Percentiles rank a stretch among this genome's conserved stretches.
phyloP scores from a whole-genome alignment of 2,888 invertebrate genomes.

The Drosophila siamana region DNA sequence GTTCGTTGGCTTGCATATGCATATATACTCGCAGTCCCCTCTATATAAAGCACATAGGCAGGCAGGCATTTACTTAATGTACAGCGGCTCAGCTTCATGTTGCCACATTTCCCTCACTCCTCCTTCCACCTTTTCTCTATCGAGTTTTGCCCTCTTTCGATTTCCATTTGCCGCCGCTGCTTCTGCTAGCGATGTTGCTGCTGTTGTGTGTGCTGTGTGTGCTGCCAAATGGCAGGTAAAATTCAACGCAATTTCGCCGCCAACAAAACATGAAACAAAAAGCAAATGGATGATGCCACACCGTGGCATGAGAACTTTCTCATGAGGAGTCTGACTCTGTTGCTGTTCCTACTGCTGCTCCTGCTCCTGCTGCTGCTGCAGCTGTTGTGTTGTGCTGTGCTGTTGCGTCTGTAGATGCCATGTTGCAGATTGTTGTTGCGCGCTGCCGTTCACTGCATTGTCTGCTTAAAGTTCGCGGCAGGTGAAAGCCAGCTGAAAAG shows the following conservation, averaged over 20 bases:
- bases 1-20: conserved; percentile 59
- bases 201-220: conserved; percentile 36
- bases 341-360: too few species aligned
- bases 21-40: conserved; percentile 11
- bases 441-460: conserved; percentile 33
- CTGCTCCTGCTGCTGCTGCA: background rate
- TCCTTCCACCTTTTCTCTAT: background rate
- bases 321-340: conserved; percentile 19
- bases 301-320: conserved; percentile 15
- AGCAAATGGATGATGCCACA: conserved; percentile 35
- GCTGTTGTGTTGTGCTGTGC: conserved; percentile 2
- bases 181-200: background rate
- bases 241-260: conserved; percentile 78
- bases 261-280: conserved; percentile 66
- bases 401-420: conserved; percentile 7
- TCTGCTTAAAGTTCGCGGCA: conserved; percentile 40
- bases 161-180: conserved; percentile 22
- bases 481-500: conserved; percentile 7
- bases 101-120: background rate
- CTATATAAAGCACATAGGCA: conserved; percentile 53
- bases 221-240: conserved; percentile 78
- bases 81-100: conserved; percentile 30
- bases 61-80: conserved; percentile 74
- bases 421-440: conserved; percentile 3
- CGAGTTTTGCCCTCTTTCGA: background rate